Percentiles rank a stretch among this genome's conserved stretches.
Evolutionary conservation across 2,888 invertebrate species (phyloP).

Genomic region (Ophion costatus): DNA sequence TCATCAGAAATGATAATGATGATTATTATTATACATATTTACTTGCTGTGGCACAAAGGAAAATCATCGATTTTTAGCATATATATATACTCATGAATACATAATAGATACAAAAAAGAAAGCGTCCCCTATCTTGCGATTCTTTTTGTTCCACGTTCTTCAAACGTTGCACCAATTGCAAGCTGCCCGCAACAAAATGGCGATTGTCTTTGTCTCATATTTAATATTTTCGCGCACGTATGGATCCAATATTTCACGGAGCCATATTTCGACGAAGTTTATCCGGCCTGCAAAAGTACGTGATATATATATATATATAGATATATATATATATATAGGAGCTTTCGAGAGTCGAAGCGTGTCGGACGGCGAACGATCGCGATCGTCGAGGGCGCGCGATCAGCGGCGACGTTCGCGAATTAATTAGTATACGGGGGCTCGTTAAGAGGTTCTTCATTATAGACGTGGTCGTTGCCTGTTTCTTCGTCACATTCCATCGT

Average conservation of each 20-base stretch:
- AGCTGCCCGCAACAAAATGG: neutral
- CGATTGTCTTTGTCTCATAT: neutral
- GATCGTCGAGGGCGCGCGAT: neutral
- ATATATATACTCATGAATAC: too few relatives aligned
- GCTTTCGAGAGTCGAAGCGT: slow-evolving; percentile 34
- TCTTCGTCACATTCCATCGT: slow-evolving; percentile 26
- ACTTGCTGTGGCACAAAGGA: too few relatives aligned
- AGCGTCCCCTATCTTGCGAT: too few relatives aligned
- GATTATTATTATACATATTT: too few relatives aligned
- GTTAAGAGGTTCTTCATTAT: slow-evolving; percentile 62
- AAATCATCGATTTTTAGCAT: too few relatives aligned
- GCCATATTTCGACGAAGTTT: neutral
- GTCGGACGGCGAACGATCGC: slow-evolving; percentile 56
- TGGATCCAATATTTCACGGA: neutral
- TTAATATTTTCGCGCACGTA: neutral
- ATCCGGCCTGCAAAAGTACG: neutral
- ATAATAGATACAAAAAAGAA: too few relatives aligned
- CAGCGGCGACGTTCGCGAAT: slow-evolving; percentile 63
- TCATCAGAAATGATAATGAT: too few relatives aligned
- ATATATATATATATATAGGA: neutral
- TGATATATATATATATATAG: neutral
- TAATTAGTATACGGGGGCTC: slow-evolving; percentile 68
- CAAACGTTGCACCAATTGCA: neutral
- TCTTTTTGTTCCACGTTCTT: neutral
- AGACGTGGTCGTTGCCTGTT: slow-evolving; percentile 21